phyloP scores from a whole-genome alignment of 2,888 invertebrate species.

The Xestia rhomboidea region DNA sequence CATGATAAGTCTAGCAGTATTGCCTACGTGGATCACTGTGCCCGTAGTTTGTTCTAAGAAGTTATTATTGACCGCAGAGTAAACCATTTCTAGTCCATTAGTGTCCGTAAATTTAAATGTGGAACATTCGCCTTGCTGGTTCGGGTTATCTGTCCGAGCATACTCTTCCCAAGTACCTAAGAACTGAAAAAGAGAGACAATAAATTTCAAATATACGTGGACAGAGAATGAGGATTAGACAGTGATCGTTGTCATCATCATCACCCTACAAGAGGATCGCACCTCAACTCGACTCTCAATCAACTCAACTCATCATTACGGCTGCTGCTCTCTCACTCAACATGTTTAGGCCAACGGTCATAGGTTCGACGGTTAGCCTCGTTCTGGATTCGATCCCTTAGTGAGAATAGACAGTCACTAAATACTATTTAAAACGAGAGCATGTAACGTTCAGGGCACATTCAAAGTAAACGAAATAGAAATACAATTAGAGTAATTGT shows the following conservation, averaged over 20 bases:
- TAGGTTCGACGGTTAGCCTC: too few species aligned
- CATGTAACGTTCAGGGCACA: too few species aligned
- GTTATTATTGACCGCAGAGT: slow-evolving; percentile 74
- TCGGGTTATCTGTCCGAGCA: slow-evolving; percentile 67
- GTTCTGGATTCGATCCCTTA: too few species aligned
- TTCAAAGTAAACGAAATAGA: too few species aligned
- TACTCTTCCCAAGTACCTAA: slow-evolving; percentile 80
- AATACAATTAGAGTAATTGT: too few species aligned
- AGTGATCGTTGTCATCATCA: neutral
- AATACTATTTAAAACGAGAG: too few species aligned
- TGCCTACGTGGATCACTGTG: slow-evolving; percentile 58
- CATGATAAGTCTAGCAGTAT: slow-evolving; percentile 72
- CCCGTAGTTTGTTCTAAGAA: slow-evolving; percentile 74
- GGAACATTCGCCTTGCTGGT: slow-evolving; percentile 77
- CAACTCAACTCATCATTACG: neutral
- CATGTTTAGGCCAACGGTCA: too few species aligned
- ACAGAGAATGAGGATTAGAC: neutral
- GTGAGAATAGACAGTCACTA: too few species aligned
- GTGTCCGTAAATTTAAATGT: slow-evolving; percentile 64
- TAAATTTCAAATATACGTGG: neutral
- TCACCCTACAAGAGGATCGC: neutral
- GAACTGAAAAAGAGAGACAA: slow-evolving; percentile 72
- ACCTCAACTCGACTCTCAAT: neutral
- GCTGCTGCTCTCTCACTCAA: too few species aligned
- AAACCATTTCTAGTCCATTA: slow-evolving; percentile 57